A percentile compares a stretch with the other conserved stretches of the same genome.
phyloP scores from a whole-genome alignment of 2,113 vertebrate genomes.

The Barbus barbus region DNA sequence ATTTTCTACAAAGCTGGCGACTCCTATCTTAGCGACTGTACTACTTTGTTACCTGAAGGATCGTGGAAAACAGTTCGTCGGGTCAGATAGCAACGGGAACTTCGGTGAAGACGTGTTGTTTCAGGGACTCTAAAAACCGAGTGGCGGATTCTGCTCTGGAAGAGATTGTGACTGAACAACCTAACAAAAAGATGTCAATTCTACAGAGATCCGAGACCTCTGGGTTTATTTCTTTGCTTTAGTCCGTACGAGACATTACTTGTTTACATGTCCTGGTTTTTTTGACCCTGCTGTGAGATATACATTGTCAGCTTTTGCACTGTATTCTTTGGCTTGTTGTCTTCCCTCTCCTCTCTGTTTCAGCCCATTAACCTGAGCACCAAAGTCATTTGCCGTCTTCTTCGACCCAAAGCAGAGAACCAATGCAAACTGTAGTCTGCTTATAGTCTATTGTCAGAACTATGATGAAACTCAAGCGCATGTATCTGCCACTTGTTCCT shows the following conservation, averaged over 20 bases:
- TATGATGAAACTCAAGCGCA: slow-evolving; percentile 36
- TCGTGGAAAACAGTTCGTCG: slow-evolving; percentile 38
- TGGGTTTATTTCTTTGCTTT: slow-evolving; percentile 58
- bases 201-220: slow-evolving; percentile 56
- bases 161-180: slow-evolving; percentile 57
- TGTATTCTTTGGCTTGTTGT: slow-evolving; percentile 56
- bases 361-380: slow-evolving; percentile 47
- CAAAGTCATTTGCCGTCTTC: slow-evolving; percentile 59
- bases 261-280: slow-evolving; percentile 53
- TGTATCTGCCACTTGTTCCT: slow-evolving; percentile 35
- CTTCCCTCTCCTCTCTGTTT: slow-evolving; percentile 43
- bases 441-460: slow-evolving; percentile 39
- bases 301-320: slow-evolving; percentile 55
- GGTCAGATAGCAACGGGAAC: slow-evolving; percentile 46
- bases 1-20: slow-evolving; percentile 57
- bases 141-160: slow-evolving; percentile 49
- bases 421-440: slow-evolving; percentile 54
- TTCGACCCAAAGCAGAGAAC: slow-evolving; percentile 55
- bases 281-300: slow-evolving; percentile 48
- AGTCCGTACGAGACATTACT: slow-evolving; percentile 55
- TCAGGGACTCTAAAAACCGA: slow-evolving; percentile 55
- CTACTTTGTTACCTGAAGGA: slow-evolving; percentile 48
- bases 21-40: slow-evolving; percentile 57
- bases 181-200: slow-evolving; percentile 61
- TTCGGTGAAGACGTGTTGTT: slow-evolving; percentile 44